Base-by-base conservation (phyloP, 2,888 invertebrate genomes). In the Leptothorax acervorum region DNA sequence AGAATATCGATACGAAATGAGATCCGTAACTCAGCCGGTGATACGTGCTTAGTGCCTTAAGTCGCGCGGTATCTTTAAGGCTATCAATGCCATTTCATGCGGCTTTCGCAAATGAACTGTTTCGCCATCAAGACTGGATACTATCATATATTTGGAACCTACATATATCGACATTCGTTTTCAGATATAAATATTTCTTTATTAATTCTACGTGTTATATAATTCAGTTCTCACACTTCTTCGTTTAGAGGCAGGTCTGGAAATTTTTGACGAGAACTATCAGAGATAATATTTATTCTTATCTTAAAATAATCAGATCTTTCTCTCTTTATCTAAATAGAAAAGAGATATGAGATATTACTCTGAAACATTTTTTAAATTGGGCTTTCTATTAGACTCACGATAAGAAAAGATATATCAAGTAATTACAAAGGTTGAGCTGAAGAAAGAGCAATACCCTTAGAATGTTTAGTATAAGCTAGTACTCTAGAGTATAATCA, bases 11-110 rank as follows among this genome's bases (percentile, higher is more conserved):
- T 82, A 84, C 57, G 79, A 23, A 85, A 85, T 83, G 82, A 55
- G 60, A 71, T 63, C 35, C 75, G 83, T 90, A 88, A 89, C 68
- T 89, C 90, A 83, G 66, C 65, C 75, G 84, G 74, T 83, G 57
- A 85, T 71, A 74, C 62, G 55, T 74, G 73, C 9, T 35, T 82
- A 82, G 65, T 53, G 63, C 63, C 28, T 78, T 66, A 39, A 78
- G 42, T 66, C 53, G 51, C 63, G 35, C 55, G 51, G 74, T 87
- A 87, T 88, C 86, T 87, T 60, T 81, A 81, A 89, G 76, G 76
- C 86, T 82, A 85, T 90, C 89, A 70, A 71, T 71, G 87, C 83
- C 73, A 82, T 87, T 89, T 63, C 71, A 51, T 57, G 62, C 76
- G 70, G 73, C 74, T 62, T 83, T 85, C 63, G 82, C 86, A 83